A percentile compares a stretch with the other conserved stretches of the same genome.
These are phyloP conservation scores for Taurulus bubalis DNA, from an alignment of 2,113 vertebrate genomes.

Conservation along the genomic window DNA sequence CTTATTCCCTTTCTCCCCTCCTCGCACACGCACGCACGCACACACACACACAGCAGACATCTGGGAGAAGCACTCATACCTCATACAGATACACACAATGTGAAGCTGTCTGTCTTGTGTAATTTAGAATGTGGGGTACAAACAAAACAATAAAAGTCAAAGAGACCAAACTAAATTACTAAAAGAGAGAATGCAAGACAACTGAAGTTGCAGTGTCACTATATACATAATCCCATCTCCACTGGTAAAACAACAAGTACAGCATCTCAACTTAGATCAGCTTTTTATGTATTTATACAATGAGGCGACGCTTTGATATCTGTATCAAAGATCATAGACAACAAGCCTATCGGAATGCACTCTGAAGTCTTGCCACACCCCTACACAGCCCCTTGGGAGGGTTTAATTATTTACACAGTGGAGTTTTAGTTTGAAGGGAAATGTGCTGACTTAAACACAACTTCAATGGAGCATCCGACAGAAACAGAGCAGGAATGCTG, in stretches of 20 bases:
- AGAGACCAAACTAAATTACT: not conserved
- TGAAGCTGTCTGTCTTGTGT: slow-evolving; percentile 1
- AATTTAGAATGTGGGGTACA: not conserved
- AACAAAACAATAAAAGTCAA: slow-evolving; percentile 17
- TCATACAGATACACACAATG: not conserved
- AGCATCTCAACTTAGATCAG: slow-evolving; percentile 41
- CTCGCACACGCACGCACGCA: not conserved
- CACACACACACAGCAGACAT: slow-evolving; percentile 15
- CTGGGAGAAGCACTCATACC: not conserved
- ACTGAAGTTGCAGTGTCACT: slow-evolving; percentile 10
- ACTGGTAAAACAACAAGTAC: slow-evolving; percentile 29
- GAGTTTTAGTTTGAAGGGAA: slow-evolving; percentile 60
- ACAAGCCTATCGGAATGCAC: slow-evolving; percentile 44
- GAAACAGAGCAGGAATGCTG: slow-evolving; percentile 45
- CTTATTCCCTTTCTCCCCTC: not conserved
- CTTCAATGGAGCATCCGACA: slow-evolving; percentile 28
- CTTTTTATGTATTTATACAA: slow-evolving; percentile 64
- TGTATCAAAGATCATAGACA: slow-evolving; percentile 61
- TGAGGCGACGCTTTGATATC: slow-evolving; percentile 64
- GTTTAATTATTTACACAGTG: slow-evolving; percentile 74
- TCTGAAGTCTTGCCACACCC: slow-evolving; percentile 64
- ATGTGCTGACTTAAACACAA: slow-evolving; percentile 70
- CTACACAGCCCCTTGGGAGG: slow-evolving; percentile 38
- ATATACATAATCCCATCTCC: slow-evolving; percentile 1
- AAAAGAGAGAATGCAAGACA: not conserved